These are phyloP conservation scores for Pseudochirops cupreus DNA, from an alignment of 2,797 vertebrate genomes.

Conservation along the genomic window DNA sequence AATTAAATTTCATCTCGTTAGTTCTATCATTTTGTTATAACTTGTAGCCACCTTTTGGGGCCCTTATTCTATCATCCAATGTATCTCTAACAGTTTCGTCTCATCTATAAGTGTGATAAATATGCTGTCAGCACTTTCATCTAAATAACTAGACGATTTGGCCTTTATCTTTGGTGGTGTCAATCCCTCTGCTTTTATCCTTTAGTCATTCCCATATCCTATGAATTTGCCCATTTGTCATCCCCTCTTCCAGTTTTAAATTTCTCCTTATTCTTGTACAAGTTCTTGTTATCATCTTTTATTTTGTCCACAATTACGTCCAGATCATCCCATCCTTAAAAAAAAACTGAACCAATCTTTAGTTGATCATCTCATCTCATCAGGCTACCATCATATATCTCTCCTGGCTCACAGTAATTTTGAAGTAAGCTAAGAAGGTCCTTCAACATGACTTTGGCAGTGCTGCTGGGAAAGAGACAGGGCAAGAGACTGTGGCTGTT, in stretches of 20 bases:
- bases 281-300: neutral
- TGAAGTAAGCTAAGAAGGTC: neutral
- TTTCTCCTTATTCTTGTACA: neutral
- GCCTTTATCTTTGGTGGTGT: neutral
- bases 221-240: neutral
- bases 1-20: neutral
- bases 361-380: neutral
- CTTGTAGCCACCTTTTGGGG: neutral
- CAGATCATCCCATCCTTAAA: neutral
- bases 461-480: neutral
- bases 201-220: neutral
- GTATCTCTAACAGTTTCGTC: neutral
- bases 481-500: neutral
- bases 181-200: neutral
- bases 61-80: neutral
- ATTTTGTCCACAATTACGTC: neutral
- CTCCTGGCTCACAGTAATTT: neutral
- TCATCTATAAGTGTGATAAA: neutral
- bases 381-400: neutral
- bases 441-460: neutral
- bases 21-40: neutral
- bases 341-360: neutral
- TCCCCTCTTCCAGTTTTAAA: neutral
- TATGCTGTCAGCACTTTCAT: neutral
- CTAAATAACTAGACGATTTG: neutral